Base-by-base conservation (phyloP, 2,113 vertebrate species). In the Aldabrachelys gigantea region DNA sequence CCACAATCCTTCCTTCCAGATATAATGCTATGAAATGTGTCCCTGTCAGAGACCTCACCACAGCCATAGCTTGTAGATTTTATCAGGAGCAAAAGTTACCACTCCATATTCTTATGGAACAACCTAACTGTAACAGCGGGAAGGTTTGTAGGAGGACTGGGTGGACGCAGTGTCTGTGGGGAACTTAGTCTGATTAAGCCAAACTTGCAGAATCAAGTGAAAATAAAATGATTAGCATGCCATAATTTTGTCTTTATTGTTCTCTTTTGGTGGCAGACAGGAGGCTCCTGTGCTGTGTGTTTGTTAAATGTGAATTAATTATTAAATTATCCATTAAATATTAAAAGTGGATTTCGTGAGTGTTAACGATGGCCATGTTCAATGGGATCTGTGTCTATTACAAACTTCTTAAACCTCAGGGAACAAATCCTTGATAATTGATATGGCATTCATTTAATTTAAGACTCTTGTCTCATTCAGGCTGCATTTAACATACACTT, bases 261-360 rank as follows among this genome's bases (percentile, higher is more conserved):
- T 94, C 96, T 84, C 47, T 92, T 93, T 94, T n/a, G 44, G 84
- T 92, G 93, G 91, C 86, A 97, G 91, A 88, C 89, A 91, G 93
- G 92, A 92, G 57, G 92, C 85, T 94, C 91, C 82, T 76, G 94
- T 62, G 80, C 84, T 83, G 94, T 62, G 14, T 25, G 25, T 96
- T 97, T 97, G 97, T 97, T 97, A 97, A 97, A 97, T 82, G 90
- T 38, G 91, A 81, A 94, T 98, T 96, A 97, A 98, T 97, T 97
- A 98, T 97, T 98, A 95, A 98, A 88, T 91, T 89, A 52, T 8
- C 91, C 87, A 96, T 98, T 96, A 96, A 97, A 94, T 95, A 97
- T 97, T 98, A 95, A 97, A 95, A 89, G 89, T 72, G 29, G 94
- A 88, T 93, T 96, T 94, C 88, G 69, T 79, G 95, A 96, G 97